A percentile compares a stretch with the other conserved stretches of the same genome.
phyloP scores from a whole-genome alignment of 1,140 invertebrate species.

The Protaetia brevitarsis region DNA sequence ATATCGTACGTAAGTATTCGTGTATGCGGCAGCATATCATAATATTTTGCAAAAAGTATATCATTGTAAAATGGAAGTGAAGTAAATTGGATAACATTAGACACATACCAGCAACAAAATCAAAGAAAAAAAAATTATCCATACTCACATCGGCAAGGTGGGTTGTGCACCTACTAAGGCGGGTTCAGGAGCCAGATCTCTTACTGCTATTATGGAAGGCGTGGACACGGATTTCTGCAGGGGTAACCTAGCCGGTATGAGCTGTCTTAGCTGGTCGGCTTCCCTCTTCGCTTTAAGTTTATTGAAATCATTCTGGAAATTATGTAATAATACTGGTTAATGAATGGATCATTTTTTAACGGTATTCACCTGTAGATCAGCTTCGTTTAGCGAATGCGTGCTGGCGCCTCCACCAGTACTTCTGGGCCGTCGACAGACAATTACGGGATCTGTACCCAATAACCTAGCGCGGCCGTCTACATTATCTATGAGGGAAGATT shows the following conservation, averaged over 20 bases:
- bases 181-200: slow-evolving; percentile 50
- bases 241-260: slow-evolving; percentile 69
- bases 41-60: neutral
- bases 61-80: slow-evolving; percentile 3
- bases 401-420: slow-evolving; percentile 61
- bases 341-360: neutral
- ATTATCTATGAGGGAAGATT: slow-evolving; percentile 53
- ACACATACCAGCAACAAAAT: neutral
- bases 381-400: slow-evolving; percentile 81
- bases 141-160: slow-evolving; percentile 51
- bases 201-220: slow-evolving; percentile 76
- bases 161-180: slow-evolving; percentile 47
- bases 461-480: slow-evolving; percentile 52
- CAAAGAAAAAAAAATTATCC: slow-evolving; percentile 8
- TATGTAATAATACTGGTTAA: neutral
- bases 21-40: neutral
- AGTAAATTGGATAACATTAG: neutral
- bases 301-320: slow-evolving; percentile 53
- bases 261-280: slow-evolving; percentile 55
- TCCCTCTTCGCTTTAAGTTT: slow-evolving; percentile 58
- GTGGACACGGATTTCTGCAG: slow-evolving; percentile 89
- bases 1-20: neutral
- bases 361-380: slow-evolving; percentile 70
- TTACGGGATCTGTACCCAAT: slow-evolving; percentile 45
- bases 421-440: slow-evolving; percentile 43